Base-by-base conservation (phyloP, 2,113 vertebrate species). In the Catharus fuscescens region DNA sequence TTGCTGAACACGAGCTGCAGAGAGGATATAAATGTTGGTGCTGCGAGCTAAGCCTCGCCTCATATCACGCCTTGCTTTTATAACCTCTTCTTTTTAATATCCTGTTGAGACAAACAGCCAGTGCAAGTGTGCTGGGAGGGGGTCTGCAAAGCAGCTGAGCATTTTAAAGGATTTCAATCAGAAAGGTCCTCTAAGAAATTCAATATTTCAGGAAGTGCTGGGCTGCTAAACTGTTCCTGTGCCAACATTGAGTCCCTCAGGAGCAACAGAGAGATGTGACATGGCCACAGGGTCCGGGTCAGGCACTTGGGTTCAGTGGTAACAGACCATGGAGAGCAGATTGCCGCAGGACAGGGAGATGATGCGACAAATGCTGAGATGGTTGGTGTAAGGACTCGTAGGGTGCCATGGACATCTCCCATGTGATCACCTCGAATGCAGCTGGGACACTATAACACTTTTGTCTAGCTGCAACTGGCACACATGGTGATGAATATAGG, bases 41-140 rank as follows among this genome's bases (percentile, higher is more conserved):
- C 60, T 88, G 61, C 0, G 3, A 95, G 69, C 70, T 77, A 65
- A 86, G 73, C 86, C 66, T 90, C 2, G 5, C 53, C 62, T 92
- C 7, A 0, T 76, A 53, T 59, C n/a, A 2, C 0, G 7, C 64
- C 79, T 83, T 32, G 57, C 77, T 88, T 93, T 94, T 77, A 87
- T 92, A 92, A 64, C 29, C 56, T 86, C 90, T 89, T 60, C 74
- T 94, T 96, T 96, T 96, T 92, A 95, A 97, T 93, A 97, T 96
- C 95, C 93, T 97, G 96, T 96, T 74, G 92, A 96, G 81, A 95
- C 71, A 83, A 92, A 67, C 78, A 86, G 76, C 38, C 69, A 10
- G 19, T 60, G 66, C 38, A 52, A 4, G 11, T 53, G 73, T 57
- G 62, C 62, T 69, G 67, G 62, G 78, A 52, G 60, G 57, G 60